Percentiles rank a stretch among this genome's conserved stretches.
These are phyloP conservation scores for Aricia artaxerxes DNA, from an alignment of 2,888 invertebrate genomes.

Conservation along the genomic window DNA sequence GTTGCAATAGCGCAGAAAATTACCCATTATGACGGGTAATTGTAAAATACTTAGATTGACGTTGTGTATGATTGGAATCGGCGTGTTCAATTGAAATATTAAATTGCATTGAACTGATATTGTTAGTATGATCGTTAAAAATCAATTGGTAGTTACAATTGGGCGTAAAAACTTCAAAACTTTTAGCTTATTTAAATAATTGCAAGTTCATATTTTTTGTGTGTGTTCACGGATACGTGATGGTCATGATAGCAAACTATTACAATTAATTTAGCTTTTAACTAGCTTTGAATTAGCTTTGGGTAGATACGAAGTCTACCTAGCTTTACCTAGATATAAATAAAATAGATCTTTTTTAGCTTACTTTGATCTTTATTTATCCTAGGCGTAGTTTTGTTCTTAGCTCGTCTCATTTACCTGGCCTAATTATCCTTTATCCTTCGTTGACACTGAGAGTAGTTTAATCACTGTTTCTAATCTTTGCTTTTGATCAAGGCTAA, in stretches of 20 bases:
- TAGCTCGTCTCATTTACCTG: no score
- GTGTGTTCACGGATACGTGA: neutral
- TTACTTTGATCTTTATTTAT: no score
- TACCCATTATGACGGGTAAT: slow-evolving; percentile 57
- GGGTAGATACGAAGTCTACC: neutral
- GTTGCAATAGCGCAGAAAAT: slow-evolving; percentile 69
- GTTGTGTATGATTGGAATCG: slow-evolving; percentile 57
- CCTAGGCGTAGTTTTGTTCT: no score
- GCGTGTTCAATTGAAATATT: slow-evolving; percentile 54
- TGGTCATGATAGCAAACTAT: neutral
- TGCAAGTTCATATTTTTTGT: neutral
- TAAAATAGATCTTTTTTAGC: no score
- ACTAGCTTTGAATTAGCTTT: neutral
- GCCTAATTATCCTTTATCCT: no score
- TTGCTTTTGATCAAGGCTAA: no score
- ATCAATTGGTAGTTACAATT: slow-evolving; percentile 1
- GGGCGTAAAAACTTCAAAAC: neutral
- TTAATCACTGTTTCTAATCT: no score
- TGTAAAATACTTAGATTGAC: slow-evolving; percentile 62
- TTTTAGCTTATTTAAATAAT: neutral
- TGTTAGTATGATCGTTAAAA: slow-evolving; percentile 4
- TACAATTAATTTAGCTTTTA: neutral
- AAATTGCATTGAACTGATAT: slow-evolving; percentile 53
- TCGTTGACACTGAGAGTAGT: no score
- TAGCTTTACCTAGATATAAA: no score